Percentiles rank a stretch among this genome's conserved stretches.
Conservation (phyloP, 92 coral and sea anemone species). For the Anthopleura xanthogrammica region DNA sequence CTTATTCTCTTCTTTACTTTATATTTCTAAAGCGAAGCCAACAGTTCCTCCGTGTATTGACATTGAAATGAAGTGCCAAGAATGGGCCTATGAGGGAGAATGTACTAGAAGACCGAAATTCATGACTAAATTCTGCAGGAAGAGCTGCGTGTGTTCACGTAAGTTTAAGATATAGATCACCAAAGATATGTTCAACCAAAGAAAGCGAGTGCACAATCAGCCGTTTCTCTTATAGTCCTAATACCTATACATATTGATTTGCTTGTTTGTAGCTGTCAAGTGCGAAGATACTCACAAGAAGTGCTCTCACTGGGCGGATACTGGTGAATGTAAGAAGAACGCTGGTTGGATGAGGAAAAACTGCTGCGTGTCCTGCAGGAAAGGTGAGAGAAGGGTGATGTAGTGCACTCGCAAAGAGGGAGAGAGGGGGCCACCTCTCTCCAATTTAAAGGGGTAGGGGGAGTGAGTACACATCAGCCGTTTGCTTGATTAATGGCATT, state of each 20-base stretch:
- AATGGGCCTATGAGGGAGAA: constrained; percentile 24
- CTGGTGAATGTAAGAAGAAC: constrained; percentile 29
- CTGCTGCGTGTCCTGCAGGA: constrained; percentile 27
- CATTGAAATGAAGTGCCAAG: constrained; percentile 21
- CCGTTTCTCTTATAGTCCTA: too few relatives aligned
- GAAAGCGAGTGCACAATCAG: too few relatives aligned
- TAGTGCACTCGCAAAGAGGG: too few relatives aligned
- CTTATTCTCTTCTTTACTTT: too few relatives aligned
- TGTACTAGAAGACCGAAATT: constrained; percentile 18
- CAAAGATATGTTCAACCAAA: too few relatives aligned
- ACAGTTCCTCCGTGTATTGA: constrained; percentile 31
- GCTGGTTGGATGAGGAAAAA: constrained; percentile 34
- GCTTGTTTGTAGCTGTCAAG: constrained; percentile 11
- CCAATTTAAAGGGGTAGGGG: too few relatives aligned
- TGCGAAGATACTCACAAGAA: constrained; percentile 23
- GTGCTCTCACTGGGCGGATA: constrained; percentile 25
- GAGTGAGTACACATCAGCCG: too few relatives aligned
- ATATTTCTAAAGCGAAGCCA: constrained; percentile 9
- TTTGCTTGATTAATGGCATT: too few relatives aligned
- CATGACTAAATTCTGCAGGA: constrained; percentile 32
- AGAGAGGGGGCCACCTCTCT: too few relatives aligned
- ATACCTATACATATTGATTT: not conserved
- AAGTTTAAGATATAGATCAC: not conserved
- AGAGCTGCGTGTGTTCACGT: constrained; percentile 35
- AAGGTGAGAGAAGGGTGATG: constrained; percentile 1